phyloP scores from a whole-genome alignment of 1,140 invertebrate genomes.

The Ectropis grisescens region DNA sequence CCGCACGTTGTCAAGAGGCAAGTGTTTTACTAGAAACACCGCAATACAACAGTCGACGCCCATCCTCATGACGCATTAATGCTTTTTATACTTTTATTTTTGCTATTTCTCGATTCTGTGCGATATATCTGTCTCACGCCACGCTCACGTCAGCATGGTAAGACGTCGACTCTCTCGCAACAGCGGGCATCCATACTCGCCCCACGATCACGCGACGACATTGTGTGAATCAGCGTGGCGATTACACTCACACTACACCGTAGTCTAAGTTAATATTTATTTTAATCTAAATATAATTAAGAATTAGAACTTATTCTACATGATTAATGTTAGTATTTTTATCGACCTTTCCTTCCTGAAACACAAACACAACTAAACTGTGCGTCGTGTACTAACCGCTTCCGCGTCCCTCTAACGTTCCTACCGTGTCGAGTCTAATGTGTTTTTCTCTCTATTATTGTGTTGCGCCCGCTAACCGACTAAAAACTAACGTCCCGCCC shows the following conservation, averaged over 20 bases:
- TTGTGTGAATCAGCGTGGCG: slow-evolving; percentile 11
- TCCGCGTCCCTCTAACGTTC: slow-evolving; percentile 28
- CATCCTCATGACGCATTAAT: slow-evolving; percentile 67
- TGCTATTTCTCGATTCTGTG: slow-evolving; percentile 48
- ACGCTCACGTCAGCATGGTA: slow-evolving; percentile 26
- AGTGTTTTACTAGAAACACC: slow-evolving; percentile 69
- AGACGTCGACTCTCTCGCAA: slow-evolving; percentile 32
- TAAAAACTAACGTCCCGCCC: slow-evolving; percentile 51
- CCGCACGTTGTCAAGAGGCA: slow-evolving; percentile 70
- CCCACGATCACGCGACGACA: slow-evolving; percentile 23
- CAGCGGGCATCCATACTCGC: slow-evolving; percentile 12
- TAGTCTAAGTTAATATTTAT: slow-evolving; percentile 18
- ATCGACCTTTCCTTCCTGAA: slow-evolving; percentile 84
- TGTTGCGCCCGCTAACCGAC: slow-evolving; percentile 63
- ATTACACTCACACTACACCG: too few relatives aligned
- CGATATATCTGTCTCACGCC: slow-evolving; percentile 22
- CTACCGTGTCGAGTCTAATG: slow-evolving; percentile 29
- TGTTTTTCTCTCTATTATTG: slow-evolving; percentile 40
- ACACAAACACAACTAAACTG: slow-evolving; percentile 75
- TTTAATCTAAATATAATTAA: slow-evolving; percentile 25
- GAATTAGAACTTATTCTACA: slow-evolving; percentile 62
- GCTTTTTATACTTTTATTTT: slow-evolving; percentile 61
- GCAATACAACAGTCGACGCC: slow-evolving; percentile 59
- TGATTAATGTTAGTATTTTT: slow-evolving; percentile 78
- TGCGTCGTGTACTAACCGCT: slow-evolving; percentile 32